A percentile compares a stretch with the other conserved stretches of the same genome.
These are phyloP conservation scores for Drosophila sp. DNA, from an alignment of 1,140 invertebrate species.

Conservation along the genomic window DNA sequence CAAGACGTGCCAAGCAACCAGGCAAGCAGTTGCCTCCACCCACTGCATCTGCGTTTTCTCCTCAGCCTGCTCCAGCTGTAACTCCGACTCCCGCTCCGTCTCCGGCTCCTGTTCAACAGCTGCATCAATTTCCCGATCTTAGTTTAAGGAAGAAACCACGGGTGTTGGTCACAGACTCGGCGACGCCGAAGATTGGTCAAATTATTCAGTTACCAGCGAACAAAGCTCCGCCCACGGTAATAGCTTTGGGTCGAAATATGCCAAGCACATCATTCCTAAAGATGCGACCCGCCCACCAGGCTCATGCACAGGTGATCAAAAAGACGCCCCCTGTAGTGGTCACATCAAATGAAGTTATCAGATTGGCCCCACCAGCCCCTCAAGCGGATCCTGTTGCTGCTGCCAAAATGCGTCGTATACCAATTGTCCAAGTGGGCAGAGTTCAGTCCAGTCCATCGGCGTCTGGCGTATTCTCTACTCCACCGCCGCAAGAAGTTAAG, in stretches of 20 bases:
- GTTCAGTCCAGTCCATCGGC: conserved; percentile 13
- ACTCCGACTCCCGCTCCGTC: neutral
- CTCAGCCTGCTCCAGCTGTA: conserved; percentile 3
- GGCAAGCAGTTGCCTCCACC: neutral
- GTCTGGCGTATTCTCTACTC: conserved; percentile 30
- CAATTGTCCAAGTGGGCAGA: conserved; percentile 47
- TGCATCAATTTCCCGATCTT: conserved; percentile 32
- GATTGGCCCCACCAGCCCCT: neutral
- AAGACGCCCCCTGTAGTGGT: conserved; percentile 10
- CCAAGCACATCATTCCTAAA: conserved; percentile 62
- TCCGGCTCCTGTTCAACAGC: neutral
- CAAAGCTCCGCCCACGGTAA: conserved; percentile 53
- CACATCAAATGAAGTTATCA: neutral
- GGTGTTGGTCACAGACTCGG: conserved; percentile 19
- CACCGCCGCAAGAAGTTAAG: conserved; percentile 64
- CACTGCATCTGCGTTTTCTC: neutral
- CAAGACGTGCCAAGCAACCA: conserved; percentile 19
- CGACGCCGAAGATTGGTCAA: conserved; percentile 49
- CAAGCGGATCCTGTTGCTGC: conserved; percentile 10
- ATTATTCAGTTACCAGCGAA: conserved; percentile 50
- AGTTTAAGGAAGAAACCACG: conserved; percentile 43
- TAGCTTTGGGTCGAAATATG: conserved; percentile 55
- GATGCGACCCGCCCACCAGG: conserved; percentile 28
- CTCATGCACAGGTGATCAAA: conserved; percentile 33
- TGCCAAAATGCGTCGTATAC: conserved; percentile 45